Base-by-base conservation (phyloP, 2,797 vertebrate species). In the Aselliscus stoliczkanus region DNA sequence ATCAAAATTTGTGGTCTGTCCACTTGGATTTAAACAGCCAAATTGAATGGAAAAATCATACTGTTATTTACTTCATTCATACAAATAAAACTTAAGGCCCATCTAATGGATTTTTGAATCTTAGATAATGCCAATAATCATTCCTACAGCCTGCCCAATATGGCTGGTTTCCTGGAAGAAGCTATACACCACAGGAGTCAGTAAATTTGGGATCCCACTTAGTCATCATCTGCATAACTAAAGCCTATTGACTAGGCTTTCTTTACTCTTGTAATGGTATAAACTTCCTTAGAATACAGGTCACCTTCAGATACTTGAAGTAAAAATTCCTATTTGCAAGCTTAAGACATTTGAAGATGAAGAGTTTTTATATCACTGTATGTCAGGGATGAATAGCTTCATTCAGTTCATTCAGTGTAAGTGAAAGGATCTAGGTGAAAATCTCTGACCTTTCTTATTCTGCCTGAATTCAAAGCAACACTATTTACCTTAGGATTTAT, bases 241-340 rank as follows among this genome's bases (percentile, higher is more conserved):
- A 0, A 70, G 77, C 25, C n/a, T 81, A 75, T 37, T 69, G 12
- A 67, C 34, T 27, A 62, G 42, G 4, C 10, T 54, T 72, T 27
- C 7, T 88, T 47, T 65, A 54, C 58, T n/a, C 44, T 12, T 93
- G 10, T 54, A 25, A 80, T 87, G 27, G 7, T 27, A 75, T 54
- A 86, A 79, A 18, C 14, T 44, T 90, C 29, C 27, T 93, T 70
- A 27, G 54, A 82, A 72, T 64, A 72, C 7, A 80, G 15, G 44
- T 52, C 34, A 90, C 18, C 54, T 94, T 94, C 20, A 34, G 11
- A n/a, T 42, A 76, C 58, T 60, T 69, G 81, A 94, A 90, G 64
- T 83, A 10, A 72, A 91, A 75, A 58, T 90, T 3, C 31, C 25
- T 54, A 81, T 54, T 88, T 81, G 7, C 3, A 81, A 42, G 7